Evolutionary conservation across 2,888 invertebrate species (phyloP), one percentile per base, ranked within the genome.

Genomic region (Heliconius hortense): DNA sequence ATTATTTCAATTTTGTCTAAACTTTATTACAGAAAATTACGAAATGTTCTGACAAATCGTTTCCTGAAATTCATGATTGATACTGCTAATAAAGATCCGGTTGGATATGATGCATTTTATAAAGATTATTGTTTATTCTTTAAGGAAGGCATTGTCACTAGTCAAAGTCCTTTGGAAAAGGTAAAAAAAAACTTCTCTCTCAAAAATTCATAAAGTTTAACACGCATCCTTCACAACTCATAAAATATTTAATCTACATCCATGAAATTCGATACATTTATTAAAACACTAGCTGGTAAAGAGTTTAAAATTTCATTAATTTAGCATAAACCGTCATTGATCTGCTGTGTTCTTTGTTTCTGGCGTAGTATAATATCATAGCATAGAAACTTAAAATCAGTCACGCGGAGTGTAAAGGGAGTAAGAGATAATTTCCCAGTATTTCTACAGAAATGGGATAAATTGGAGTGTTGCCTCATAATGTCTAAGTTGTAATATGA

Each of bases 121-220:
- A 96, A 96, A 77, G 98, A 99, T 84, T 99, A 99, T 87, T 97
- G 97, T 0, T 90, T 99, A 74, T 99, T 98, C 88, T 95, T 99
- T 73, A 98, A 99, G 86, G 99, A 99, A 91, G 99, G 99, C 59
- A 98, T 99, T 84, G 97, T 99, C 56, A 97, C 97, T 2, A 96
- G 97, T 80, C 95, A 95, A 69, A 97, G 97, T 86, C 96, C 97
- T 80, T 87, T 95, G 7, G 97, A 98, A 87, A 98, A 97, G 95
- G 98, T 97, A 93, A 71, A 24, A 21, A 28, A 60, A 26, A 5
- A 28, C 28, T 15, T 60, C 15, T 28, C 7, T 26, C 24, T 24
- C 24, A 60, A 28, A 15, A 60, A 26, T 15, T 56, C 1, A n/a
- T 56, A 10, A 10, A 8, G 8, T n/a, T 56, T 26, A 13, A 24